Evolutionary conservation across 2,113 vertebrate species (phyloP), one percentile per base, ranked within the genome.

Genomic region (Notarius lentiginosus): DNA sequence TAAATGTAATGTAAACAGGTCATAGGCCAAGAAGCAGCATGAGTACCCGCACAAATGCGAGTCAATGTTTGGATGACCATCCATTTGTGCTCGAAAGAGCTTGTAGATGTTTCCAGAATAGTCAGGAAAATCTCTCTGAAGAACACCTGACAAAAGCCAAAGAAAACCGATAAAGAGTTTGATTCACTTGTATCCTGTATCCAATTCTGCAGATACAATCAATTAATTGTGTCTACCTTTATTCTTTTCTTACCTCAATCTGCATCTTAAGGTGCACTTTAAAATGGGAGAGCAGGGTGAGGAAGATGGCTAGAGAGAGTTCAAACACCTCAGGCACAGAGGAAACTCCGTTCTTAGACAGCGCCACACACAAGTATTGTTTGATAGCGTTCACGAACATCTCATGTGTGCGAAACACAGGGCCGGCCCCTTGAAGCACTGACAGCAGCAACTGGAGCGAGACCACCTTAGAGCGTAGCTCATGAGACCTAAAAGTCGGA

Each of bases 51-150:
- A 94, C 97, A 99, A 93, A 99, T 99, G 90, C 98, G 97, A 1
- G 98, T 99, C 83, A 99, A 95, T 7, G 98, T 99, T 94, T 99
- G 98, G 91, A 99, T 99, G 75, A 99, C 98, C 98, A 99, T 99
- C 98, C 98, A 99, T 89, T 99, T 98, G 93, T 99, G 98, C 89
- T 99, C 98, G 87, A 99, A 99, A 58, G 98, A 99, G 94, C 98
- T 99, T 70, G 97, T 96, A 11, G 98, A 97, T 0, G 98, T 99
- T 92, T 99, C 98, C 89, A 99, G 93, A 92, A 99, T 99, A 92
- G 98, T 99, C 87, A 99, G 92, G 92, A 99, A 99, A 86, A 99
- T 99, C 92, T 99, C 98, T 92, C 98, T 96, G 94, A 99, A 99
- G 94, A 99, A 99, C 27, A 99, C 97, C 98, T 99, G 80, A 24